Conservation (phyloP, 2,113 vertebrate genomes). For the Grammomys surdaster region DNA sequence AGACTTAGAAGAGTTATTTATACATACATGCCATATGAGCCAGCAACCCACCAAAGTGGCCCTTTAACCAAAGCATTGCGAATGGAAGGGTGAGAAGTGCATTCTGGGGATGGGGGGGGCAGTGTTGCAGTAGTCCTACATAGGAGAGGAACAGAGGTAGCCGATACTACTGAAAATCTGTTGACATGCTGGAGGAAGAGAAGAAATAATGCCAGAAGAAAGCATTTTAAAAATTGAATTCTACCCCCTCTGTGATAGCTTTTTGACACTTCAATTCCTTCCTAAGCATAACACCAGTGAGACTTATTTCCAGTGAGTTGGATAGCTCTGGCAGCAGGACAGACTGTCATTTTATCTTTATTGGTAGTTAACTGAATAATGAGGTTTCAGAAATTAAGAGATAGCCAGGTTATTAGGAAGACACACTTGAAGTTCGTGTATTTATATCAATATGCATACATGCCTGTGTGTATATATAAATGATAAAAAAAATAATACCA, state of each 20-base stretch:
- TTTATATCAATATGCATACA: too few relatives aligned
- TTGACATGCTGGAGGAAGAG: not conserved
- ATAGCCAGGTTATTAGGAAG: not conserved
- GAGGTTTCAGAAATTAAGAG: not conserved
- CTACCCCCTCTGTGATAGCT: not conserved
- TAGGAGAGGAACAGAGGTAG: not conserved
- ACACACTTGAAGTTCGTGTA: not conserved
- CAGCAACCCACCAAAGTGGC: not conserved
- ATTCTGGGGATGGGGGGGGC: not conserved
- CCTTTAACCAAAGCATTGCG: not conserved
- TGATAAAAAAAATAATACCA: not conserved
- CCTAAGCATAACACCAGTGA: not conserved
- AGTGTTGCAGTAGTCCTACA: too few relatives aligned
- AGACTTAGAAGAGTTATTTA: not conserved
- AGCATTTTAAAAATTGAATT: not conserved
- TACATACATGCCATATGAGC: not conserved
- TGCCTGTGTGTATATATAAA: too few relatives aligned
- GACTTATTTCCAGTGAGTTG: not conserved
- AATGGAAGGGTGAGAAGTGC: not conserved
- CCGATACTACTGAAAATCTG: not conserved
- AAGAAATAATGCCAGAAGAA: not conserved
- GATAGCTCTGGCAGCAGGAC: not conserved
- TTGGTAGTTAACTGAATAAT: not conserved
- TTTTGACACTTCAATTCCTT: not conserved
- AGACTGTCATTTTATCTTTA: not conserved